Evolutionary conservation across 2,888 invertebrate species (phyloP), one percentile per base, ranked within the genome.

Genomic region (Heterodera filipjevi): DNA sequence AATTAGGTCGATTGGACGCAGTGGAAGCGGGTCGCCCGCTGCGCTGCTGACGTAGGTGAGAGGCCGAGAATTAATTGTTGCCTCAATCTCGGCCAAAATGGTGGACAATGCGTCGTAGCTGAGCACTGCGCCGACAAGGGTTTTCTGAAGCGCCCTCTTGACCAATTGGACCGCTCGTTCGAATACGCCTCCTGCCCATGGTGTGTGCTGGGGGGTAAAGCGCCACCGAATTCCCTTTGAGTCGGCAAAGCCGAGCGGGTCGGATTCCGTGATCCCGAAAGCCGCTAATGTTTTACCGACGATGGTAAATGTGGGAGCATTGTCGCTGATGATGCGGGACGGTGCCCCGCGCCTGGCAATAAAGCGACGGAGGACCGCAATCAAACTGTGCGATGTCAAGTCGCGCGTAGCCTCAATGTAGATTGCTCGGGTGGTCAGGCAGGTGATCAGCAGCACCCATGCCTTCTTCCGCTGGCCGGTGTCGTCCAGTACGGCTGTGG

Each of bases 271-370:
- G 10, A 35, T 35, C n/a, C 59, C 53, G 32, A 76, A 30, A n/a
- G 5, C 59, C 10, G 10, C 27, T 5, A 59, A 12, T 1, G 72
- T 39, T 12, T 71, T 71, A 22, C 53, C 35, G 16, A 53, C 72
- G 14, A 71, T 5, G 0, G 53, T 35, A 3, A 72, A 72, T 1
- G 72, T 39, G 0, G 72, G 72, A 8, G 72, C 72, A 19, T 72
- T 72, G 6, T 72, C 90, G 33, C 85, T 85, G 6, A 64, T 2
- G 49, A 84, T 85, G 0, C 80, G 74, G 6, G 35, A 73, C 0
- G 90, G 90, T 33, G 87, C 79, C 5, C 90, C 89, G 27, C 87
- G 78, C 49, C 89, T 79, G 0, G 86, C 83, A 27, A 89, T 76
- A 27, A 77, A 77, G 22, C 78, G 44, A 0, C 64, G 22, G 19